Base-by-base conservation (phyloP, 2,113 vertebrate genomes). In the Erythrolamprus reginae region DNA sequence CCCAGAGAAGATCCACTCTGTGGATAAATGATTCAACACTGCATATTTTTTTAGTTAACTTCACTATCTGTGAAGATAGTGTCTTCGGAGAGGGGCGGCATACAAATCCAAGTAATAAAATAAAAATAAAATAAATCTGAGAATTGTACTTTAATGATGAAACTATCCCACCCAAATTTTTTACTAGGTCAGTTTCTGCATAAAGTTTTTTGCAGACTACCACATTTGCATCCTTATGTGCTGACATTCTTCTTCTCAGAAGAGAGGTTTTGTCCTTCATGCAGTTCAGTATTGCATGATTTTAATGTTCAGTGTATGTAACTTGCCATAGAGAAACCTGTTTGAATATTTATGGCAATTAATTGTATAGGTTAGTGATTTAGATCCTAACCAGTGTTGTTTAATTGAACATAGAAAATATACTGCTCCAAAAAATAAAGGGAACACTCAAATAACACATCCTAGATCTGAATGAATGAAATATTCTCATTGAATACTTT, bases 331-430 rank as follows among this genome's bases (percentile, higher is more conserved):
- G 65, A 91, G 42, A 42, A 42, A 88, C 50, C n/a, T 51, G 23
- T n/a, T 88, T 88, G 90, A 91, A 91, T 87, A 88, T 88, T 91
- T 91, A 91, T 88, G 88, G 45, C 51, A 82, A 88, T 58, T 91
- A 88, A 88, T 50, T 91, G 23, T 86, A 82, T 82, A n/a, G 50
- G 90, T 38, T 52, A 83, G 1, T 82, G 52, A 87, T 88, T 82
- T 83, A 88, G 70, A 82, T 38, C 28, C 86, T 83, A 86, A 48
- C 51, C 51, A 56, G 26, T 24, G 23, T 65, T 77, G 26, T n/a
- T 82, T 82, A 88, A 91, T 38, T 50, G 70, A 48, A 82, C 26
- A 24, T 42, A 15, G 42, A 82, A 56, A 82, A 87, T 55, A 82
- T 55, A 58, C n/a, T n/a, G n/a, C n/a, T n/a, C n/a, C n/a, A n/a